Percentiles rank a stretch among this genome's conserved stretches.
phyloP scores from a whole-genome alignment of 2,797 vertebrate species.

The Rhabdophis nuchalis region DNA sequence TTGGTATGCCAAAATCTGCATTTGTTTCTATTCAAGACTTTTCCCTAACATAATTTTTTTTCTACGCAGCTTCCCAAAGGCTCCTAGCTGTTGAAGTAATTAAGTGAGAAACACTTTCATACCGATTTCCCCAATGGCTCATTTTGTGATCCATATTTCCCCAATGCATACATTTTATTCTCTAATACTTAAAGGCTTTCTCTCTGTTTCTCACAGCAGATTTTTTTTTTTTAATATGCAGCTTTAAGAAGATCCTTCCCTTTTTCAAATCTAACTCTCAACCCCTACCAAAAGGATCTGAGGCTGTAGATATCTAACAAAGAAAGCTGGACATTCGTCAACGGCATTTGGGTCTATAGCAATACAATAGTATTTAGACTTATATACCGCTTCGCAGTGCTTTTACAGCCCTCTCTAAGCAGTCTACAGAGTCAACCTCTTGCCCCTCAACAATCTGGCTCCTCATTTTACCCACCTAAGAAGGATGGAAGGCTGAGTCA shows the following conservation, averaged over 20 bases:
- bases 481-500: no score
- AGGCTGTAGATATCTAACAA: not conserved
- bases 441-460: no score
- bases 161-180: not conserved
- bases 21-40: not conserved
- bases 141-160: not conserved
- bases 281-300: not conserved
- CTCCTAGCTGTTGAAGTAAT: not conserved
- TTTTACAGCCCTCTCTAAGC: no score
- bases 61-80: not conserved
- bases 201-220: not conserved
- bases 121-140: not conserved
- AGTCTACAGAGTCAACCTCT: no score
- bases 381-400: no score
- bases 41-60: not conserved
- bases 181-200: not conserved
- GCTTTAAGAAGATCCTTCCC: not conserved
- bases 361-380: no score
- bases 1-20: not conserved
- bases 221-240: not conserved
- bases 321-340: not conserved
- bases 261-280: not conserved
- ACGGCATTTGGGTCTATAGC: not conserved
- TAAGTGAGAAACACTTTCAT: not conserved
- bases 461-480: no score